Percentiles rank a stretch among this genome's conserved stretches.
These are phyloP conservation scores for Pitangus sulphuratus DNA, from an alignment of 2,797 vertebrate species.

Conservation along the genomic window DNA sequence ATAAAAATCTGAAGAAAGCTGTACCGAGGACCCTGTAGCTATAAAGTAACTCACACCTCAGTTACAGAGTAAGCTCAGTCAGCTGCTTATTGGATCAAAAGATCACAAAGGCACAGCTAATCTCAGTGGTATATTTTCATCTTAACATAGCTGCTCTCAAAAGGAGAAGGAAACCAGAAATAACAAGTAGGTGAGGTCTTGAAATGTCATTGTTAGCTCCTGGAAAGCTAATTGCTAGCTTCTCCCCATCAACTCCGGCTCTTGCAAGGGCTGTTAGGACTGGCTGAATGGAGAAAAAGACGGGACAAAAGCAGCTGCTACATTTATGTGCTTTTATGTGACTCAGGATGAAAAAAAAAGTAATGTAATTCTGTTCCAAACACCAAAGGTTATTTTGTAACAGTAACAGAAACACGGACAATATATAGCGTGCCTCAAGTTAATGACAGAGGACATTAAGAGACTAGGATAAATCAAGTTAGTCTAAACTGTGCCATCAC, in stretches of 20 bases:
- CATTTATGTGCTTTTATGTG: background rate
- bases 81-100: background rate
- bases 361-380: background rate
- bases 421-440: background rate
- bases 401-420: background rate
- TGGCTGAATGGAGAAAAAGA: background rate
- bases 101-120: background rate
- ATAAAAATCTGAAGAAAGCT: background rate
- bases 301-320: background rate
- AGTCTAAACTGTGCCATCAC: background rate
- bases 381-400: background rate
- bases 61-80: background rate
- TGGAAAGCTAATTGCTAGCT: background rate
- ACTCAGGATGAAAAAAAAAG: background rate
- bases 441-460: background rate
- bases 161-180: background rate
- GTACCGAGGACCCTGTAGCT: background rate
- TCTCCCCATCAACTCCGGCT: background rate
- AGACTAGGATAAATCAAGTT: background rate
- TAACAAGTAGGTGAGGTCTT: background rate
- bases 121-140: background rate
- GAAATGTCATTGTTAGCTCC: background rate
- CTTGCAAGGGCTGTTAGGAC: background rate
- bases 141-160: background rate
- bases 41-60: background rate